phyloP scores from a whole-genome alignment of 2,888 invertebrate genomes.

The Tenodera sinensis region DNA sequence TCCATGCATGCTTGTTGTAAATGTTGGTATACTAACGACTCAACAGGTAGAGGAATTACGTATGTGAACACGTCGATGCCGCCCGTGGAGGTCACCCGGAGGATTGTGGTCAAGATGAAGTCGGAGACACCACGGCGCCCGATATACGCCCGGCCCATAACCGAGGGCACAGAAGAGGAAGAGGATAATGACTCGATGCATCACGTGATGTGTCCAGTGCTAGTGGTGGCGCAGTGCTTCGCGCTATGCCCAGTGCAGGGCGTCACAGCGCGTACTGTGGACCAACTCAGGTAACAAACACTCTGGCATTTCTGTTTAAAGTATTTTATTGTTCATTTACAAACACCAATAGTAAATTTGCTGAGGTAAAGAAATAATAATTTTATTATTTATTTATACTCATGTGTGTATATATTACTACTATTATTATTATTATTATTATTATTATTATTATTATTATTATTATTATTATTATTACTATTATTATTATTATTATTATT shows the following conservation, averaged over 20 bases:
- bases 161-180: background rate
- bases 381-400: no score
- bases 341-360: no score
- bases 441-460: no score
- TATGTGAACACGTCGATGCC: background rate
- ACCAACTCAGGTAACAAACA: background rate
- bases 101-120: background rate
- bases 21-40: no score
- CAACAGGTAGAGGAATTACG: background rate
- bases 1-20: no score
- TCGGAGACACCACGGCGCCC: background rate
- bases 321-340: no score
- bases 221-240: slow-evolving; percentile 48
- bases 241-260: slow-evolving; percentile 53
- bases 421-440: no score
- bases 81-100: background rate
- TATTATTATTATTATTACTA: no score
- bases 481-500: no score
- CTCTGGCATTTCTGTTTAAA: no score
- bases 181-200: background rate
- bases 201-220: background rate
- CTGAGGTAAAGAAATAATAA: no score
- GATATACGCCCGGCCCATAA: background rate
- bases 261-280: slow-evolving; percentile 38
- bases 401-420: no score